Evolutionary conservation across 2,113 vertebrate genomes (phyloP).

Genomic region (Podocnemis expansa): DNA sequence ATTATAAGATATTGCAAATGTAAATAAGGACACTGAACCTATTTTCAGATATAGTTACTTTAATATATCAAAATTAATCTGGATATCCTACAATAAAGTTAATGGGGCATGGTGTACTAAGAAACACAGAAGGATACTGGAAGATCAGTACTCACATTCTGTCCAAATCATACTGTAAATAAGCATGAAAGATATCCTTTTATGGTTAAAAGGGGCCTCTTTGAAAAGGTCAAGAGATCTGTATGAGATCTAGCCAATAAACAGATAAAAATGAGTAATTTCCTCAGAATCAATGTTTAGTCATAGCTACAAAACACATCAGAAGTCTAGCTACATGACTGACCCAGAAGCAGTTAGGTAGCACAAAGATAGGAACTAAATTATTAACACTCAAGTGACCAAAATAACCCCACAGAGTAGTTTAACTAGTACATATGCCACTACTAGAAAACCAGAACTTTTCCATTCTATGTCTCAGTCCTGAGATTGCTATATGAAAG

Average conservation of each 20-base stretch:
- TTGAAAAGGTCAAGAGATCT: constrained; percentile 35
- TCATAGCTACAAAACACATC: constrained; percentile 27
- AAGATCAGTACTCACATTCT: background rate
- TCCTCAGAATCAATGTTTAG: constrained; percentile 5
- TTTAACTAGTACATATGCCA: background rate
- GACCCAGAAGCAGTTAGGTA: background rate
- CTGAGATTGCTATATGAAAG: background rate
- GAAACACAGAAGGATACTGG: background rate
- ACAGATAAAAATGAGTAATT: constrained; percentile 49
- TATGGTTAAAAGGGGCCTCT: constrained; percentile 34
- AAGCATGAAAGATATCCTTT: constrained; percentile 48
- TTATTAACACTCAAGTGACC: background rate
- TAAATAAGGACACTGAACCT: background rate
- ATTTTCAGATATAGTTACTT: background rate
- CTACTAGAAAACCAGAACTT: background rate
- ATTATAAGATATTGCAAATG: background rate
- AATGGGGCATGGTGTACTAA: background rate
- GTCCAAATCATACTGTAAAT: background rate
- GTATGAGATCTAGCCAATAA: constrained; percentile 31
- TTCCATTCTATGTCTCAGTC: background rate
- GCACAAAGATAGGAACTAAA: constrained; percentile 1
- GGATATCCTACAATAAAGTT: background rate
- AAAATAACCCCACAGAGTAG: background rate
- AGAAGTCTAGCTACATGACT: background rate
- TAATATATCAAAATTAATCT: background rate